Evolutionary conservation across 1,140 invertebrate species (phyloP).

Genomic region (Eciton burchellii): DNA sequence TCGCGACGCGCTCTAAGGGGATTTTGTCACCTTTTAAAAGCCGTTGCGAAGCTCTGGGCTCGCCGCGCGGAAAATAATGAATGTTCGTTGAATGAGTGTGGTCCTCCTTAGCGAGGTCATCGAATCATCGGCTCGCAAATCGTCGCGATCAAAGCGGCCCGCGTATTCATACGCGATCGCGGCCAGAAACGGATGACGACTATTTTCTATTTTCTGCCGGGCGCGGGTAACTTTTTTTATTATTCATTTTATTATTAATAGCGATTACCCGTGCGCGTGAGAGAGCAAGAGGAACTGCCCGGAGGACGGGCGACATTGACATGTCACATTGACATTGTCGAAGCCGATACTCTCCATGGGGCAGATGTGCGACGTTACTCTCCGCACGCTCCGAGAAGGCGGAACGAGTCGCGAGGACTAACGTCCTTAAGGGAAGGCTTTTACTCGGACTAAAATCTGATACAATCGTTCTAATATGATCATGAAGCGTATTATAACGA

Average conservation of each 20-base stretch:
- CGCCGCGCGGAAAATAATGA: constrained; percentile 63
- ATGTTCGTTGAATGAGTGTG: constrained; percentile 65
- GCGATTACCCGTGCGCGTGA: constrained; percentile 8
- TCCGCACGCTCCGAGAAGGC: not conserved
- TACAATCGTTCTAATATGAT: constrained; percentile 27
- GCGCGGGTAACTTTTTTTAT: constrained; percentile 39
- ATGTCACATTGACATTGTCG: constrained; percentile 3
- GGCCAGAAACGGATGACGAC: constrained; percentile 35
- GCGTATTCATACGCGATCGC: constrained; percentile 34
- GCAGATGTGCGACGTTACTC: not conserved
- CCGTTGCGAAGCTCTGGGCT: constrained; percentile 69
- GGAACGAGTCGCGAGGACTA: not conserved
- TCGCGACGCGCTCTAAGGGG: constrained; percentile 71
- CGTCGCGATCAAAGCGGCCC: constrained; percentile 22
- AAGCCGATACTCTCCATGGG: not conserved
- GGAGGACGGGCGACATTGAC: not conserved
- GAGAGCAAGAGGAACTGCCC: not conserved
- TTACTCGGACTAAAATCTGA: constrained; percentile 23
- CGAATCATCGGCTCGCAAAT: constrained; percentile 65
- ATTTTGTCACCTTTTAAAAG: constrained; percentile 84
- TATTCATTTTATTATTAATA: constrained; percentile 34
- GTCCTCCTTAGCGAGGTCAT: constrained; percentile 22
- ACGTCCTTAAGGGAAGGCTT: not conserved
- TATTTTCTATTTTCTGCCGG: not conserved
- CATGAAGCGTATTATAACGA: constrained; percentile 27